Evolutionary conservation across 1,140 invertebrate species (phyloP).

Genomic region (Monomorium pharaonis): DNA sequence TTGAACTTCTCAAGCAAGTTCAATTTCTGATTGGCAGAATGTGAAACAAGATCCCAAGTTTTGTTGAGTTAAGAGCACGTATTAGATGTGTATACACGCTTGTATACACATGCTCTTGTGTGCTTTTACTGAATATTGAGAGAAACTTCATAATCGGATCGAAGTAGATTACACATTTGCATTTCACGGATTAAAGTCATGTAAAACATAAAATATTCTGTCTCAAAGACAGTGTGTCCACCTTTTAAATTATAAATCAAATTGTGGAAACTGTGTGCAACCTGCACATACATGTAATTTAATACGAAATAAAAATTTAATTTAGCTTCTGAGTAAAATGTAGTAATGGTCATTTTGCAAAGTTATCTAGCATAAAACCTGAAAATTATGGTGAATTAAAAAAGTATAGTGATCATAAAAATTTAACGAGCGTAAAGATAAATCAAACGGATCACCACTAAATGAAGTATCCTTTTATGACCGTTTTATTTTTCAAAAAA

Average conservation of each 20-base stretch:
- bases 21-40: neutral
- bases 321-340: neutral
- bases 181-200: neutral
- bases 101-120: neutral
- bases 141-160: neutral
- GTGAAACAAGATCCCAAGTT: neutral
- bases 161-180: neutral
- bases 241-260: neutral
- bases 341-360: neutral
- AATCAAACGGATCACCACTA: neutral
- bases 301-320: neutral
- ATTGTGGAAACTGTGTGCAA: neutral
- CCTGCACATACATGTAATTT: neutral
- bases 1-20: conserved; percentile 16
- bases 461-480: neutral
- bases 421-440: neutral
- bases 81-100: neutral
- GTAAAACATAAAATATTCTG: neutral
- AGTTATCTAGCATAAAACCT: neutral
- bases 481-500: neutral
- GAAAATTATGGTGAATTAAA: neutral
- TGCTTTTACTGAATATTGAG: neutral
- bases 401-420: neutral
- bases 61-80: neutral
- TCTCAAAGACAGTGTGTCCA: neutral